Percentiles rank a stretch among this genome's conserved stretches.
Conservation (phyloP, 2,888 invertebrate species). For the Rhodophaea formosa region DNA sequence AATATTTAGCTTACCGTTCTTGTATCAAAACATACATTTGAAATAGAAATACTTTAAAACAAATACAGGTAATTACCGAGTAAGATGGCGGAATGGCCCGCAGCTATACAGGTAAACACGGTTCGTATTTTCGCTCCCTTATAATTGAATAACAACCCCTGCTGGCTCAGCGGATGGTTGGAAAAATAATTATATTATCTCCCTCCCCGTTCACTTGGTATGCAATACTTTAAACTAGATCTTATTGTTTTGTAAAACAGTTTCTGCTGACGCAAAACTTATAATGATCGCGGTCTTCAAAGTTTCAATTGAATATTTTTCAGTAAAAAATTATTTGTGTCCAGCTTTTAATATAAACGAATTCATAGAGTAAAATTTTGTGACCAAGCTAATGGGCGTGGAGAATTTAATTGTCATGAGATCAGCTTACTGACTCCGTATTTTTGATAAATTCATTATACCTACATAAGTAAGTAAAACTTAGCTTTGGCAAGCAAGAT, state of each 20-base stretch:
- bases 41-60: slow-evolving; percentile 31
- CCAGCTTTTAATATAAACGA: too few relatives aligned
- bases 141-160: slow-evolving; percentile 72
- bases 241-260: slow-evolving; percentile 26
- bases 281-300: background rate
- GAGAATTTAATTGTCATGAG: too few relatives aligned
- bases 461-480: too few relatives aligned
- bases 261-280: slow-evolving; percentile 14
- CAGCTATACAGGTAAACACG: slow-evolving; percentile 66
- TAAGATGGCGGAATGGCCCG: slow-evolving; percentile 55
- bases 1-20: too few relatives aligned
- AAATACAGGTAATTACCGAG: slow-evolving; percentile 52
- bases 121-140: slow-evolving; percentile 55
- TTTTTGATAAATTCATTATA: too few relatives aligned
- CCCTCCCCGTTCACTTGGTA: slow-evolving; percentile 46
- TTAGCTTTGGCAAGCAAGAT: too few relatives aligned
- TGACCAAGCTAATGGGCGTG: too few relatives aligned
- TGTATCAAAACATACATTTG: too few relatives aligned
- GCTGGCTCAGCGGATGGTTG: slow-evolving; percentile 61
- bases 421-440: too few relatives aligned
- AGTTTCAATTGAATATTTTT: background rate
- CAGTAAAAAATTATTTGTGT: too few relatives aligned
- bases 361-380: too few relatives aligned
- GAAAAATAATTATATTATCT: slow-evolving; percentile 69
- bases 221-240: slow-evolving; percentile 47